Base-by-base conservation (phyloP, 2,888 invertebrate species). In the Litoditis marina region DNA sequence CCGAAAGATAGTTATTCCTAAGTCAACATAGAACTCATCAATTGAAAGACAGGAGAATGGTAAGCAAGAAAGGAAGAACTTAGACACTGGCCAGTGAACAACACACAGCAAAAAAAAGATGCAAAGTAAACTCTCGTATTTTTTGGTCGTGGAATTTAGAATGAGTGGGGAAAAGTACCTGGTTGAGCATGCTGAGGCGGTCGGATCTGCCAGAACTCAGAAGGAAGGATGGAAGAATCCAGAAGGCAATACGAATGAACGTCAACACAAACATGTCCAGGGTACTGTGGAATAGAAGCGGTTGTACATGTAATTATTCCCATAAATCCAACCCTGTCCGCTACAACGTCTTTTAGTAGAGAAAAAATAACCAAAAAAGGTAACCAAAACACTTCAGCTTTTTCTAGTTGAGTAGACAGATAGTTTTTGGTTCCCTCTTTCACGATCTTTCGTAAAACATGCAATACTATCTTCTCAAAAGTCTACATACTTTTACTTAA, bases 181-280 rank as follows among this genome's bases (percentile, higher is more conserved):
- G 68, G 47, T 60, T 67, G 60, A 68, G 65, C 25, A 49, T 42
- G 2, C 53, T 44, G 16, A 71, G 55, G 8, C 62, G 60, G 25
- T 67, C 67, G 1, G 69, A 59, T 36, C 61, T 66, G 49, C 66
- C 67, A 46, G 62, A 44, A 39, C 61, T 19, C 32, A 68, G 64
- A 42, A 72, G 54, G 28, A 36, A 73, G 53, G 60, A 62, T 2
- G 63, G 74, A 13, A 71, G 66, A 50, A 74, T 56, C 64, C 74
- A 71, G 52, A 80, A 52, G 19, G 61, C 57, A 22, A 63, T 57
- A n/a, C 80, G 71, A n/a, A 74, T 46, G 16, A 76, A 34, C 46
- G 76, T 65, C 8, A 80, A 62, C 11, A 78, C 51, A 55, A 78
- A 66, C n/a, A 80, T 62, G 55, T 80, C 80, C 58, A 78, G 66